Evolutionary conservation across 2,888 invertebrate genomes (phyloP), one percentile per base, ranked within the genome.

Genomic region (Neuroscelio doddi): DNA sequence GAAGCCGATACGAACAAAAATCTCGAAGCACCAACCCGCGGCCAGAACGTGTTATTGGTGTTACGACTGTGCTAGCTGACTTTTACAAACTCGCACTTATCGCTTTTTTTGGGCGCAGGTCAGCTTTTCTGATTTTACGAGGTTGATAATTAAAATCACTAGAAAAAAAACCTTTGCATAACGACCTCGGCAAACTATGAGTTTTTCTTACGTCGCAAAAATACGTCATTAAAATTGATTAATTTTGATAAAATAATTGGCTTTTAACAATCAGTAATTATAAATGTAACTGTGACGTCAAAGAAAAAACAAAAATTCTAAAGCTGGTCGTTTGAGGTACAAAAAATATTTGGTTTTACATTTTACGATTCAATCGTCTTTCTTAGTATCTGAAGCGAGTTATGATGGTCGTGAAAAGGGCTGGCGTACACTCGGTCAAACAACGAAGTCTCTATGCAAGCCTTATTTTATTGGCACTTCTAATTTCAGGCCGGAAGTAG

Each of bases 401-500:
- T 56, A 32, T 29, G 30, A 21, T 1, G 30, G 39, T 24, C 24
- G 36, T 16, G 21, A 21, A 50, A 50, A 50, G 53, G 63, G 41
- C 61, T 58, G 59, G 59, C 55, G 57, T 51, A 57, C 68, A 68
- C 64, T 68, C 58, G 62, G 58, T 52, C 58, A 59, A 65, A 68
- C 64, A 68, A 68, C 68, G 51, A 56, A 58, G 62, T 59, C 62
- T 62, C 61, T 52, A 26, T 52, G 51, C 49, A 47, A 47, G 46
- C 39, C 58, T 62, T 38, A 71, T 72, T 79, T 79, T 80, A 80
- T 82, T 79, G 76, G 77, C 77, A 74, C 73, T 79, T 81, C 81
- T 81, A 80, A 81, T 81, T 81, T 71, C 72, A 74, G 75, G 75
- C 73, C 80, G 81, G 80, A 81, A 81, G 78, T 77, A 77, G 74